Evolutionary conservation across 1,140 invertebrate species (phyloP).

Genomic region (Drosophila mauritiana): DNA sequence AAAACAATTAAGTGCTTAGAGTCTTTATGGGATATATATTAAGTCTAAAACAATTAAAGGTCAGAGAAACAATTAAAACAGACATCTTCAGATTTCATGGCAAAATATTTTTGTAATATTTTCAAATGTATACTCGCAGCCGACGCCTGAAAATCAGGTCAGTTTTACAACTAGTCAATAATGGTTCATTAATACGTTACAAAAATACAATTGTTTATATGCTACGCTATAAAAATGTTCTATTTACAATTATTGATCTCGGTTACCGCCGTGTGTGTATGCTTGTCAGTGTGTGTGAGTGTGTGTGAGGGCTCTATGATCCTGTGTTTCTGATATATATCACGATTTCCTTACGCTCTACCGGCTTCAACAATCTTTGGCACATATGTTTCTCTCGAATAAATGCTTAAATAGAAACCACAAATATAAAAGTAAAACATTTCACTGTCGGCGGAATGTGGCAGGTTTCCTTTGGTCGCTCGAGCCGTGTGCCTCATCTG

Average conservation of each 20-base stretch:
- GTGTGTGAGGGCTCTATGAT: conserved; percentile 19
- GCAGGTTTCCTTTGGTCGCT: conserved; percentile 2
- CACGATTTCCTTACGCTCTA: conserved; percentile 75
- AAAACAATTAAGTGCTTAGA: neutral
- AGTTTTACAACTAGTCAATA: conserved; percentile 52
- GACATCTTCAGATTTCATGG: neutral
- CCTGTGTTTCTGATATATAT: conserved; percentile 57
- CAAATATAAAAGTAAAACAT: conserved; percentile 22
- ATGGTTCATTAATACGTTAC: conserved; percentile 54
- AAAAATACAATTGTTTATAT: conserved; percentile 47
- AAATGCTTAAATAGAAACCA: conserved; percentile 51
- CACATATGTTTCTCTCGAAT: conserved; percentile 45
- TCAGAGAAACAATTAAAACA: neutral
- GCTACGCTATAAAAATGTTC: conserved; percentile 36
- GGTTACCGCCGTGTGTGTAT: conserved; percentile 30
- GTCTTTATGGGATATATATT: neutral
- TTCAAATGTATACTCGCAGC: conserved; percentile 39
- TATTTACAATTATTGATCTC: conserved; percentile 46
- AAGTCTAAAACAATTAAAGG: neutral
- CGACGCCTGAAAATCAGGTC: conserved; percentile 28
- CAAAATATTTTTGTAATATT: conserved; percentile 36
- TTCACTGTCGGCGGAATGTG: conserved; percentile 59
- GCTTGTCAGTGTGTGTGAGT: conserved; percentile 13
- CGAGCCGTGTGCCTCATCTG: conserved; percentile 56
- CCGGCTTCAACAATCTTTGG: conserved; percentile 66